Evolutionary conservation across 2,888 invertebrate species (phyloP), one percentile per base, ranked within the genome.

Genomic region (Troglohyphantes excavatus): DNA sequence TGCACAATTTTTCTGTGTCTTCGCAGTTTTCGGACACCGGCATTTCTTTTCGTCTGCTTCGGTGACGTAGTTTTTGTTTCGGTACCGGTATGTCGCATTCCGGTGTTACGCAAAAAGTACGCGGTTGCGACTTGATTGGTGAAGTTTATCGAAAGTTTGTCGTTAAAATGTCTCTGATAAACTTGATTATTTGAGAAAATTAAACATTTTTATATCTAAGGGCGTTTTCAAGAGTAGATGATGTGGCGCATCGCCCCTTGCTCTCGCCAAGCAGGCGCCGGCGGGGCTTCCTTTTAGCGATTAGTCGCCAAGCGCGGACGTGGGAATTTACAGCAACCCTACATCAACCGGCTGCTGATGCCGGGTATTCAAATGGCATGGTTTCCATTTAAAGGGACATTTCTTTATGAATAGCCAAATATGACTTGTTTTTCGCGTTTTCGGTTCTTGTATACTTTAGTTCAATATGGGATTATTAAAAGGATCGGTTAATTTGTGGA

Each of bases 41-140:
- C 53, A n/a, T 53, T 53, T n/a, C 17, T 5, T n/a, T 53, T 53
- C 53, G 53, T 53, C 53, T 53, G 53, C 53, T 53, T 5, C 17
- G 13, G 53, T 53, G 53, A 53, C 53, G 53, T 53, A 53, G 53
- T 53, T 53, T n/a, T 53, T 53, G 53, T 53, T 53, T 53, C 53
- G 53, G 53, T 53, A 53, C 53, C 53, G 53, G 53, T 53, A n/a
- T 53, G 53, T n/a, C 13, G 5, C 5, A 53, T 53, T 53, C n/a
- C 53, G 53, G n/a, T n/a, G 9, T 53, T 53, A 5, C 17, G 0
- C 53, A n/a, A 53, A 17, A 53, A 53, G 53, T 53, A 53, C 53
- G 53, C 53, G n/a, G n/a, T 53, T 53, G 5, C 53, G n/a, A 53
- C 13, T 53, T 13, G 13, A n/a, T n/a, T n/a, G 17, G n/a, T n/a